Conservation (phyloP, 1,140 invertebrate species). For the Laupala kohalensis region DNA sequence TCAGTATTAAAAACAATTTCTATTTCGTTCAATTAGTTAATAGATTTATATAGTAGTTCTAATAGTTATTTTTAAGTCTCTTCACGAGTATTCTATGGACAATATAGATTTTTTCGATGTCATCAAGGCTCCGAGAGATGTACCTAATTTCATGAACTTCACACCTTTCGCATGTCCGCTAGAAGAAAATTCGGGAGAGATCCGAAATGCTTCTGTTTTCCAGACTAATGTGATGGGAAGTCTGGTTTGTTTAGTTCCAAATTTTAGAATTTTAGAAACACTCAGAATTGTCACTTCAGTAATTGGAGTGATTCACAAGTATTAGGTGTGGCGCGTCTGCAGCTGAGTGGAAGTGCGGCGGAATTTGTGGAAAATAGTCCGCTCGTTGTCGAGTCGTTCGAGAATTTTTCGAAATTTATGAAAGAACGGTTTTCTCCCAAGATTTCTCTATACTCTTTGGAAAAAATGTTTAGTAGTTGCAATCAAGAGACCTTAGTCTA, state of each 20-base stretch:
- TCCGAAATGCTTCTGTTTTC: background rate
- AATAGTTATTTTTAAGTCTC: no score
- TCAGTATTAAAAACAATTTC: no score
- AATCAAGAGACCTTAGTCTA: background rate
- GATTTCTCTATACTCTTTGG: background rate
- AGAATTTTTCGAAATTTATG: background rate
- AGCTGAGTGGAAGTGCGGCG: background rate
- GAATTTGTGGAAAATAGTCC: background rate
- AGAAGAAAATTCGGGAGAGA: background rate
- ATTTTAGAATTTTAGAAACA: background rate
- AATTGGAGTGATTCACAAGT: background rate
- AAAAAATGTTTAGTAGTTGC: background rate
- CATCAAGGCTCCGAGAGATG: no score
- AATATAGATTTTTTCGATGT: no score
- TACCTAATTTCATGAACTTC: background rate
- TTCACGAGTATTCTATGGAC: no score
- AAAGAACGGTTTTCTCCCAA: background rate
- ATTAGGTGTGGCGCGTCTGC: background rate
- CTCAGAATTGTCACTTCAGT: background rate
- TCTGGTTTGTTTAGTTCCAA: background rate
- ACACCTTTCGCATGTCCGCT: background rate
- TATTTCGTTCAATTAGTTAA: no score
- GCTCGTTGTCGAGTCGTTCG: background rate
- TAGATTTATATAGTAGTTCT: no score
- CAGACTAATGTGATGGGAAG: background rate